Evolutionary conservation across 2,113 vertebrate genomes (phyloP).

Genomic region (Nannospalax galili): DNA sequence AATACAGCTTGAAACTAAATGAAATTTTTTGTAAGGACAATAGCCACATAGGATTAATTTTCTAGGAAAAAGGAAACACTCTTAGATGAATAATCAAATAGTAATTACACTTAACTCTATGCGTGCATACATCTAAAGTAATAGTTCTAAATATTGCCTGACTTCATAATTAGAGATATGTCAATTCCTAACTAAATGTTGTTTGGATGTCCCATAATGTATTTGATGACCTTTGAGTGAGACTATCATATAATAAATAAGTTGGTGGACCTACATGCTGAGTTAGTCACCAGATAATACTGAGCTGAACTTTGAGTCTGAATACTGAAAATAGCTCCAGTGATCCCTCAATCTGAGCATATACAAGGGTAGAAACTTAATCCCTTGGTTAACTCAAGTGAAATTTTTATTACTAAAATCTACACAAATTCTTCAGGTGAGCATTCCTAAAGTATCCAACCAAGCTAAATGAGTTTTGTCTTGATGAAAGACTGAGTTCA

Average conservation of each 20-base stretch:
- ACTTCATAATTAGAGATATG: not conserved
- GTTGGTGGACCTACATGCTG: not conserved
- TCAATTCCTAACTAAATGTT: constrained; percentile 17
- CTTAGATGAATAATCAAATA: not conserved
- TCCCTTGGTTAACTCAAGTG: not conserved
- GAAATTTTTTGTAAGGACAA: not conserved
- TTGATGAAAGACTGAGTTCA: no score
- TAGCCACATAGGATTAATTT: not conserved
- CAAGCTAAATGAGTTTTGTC: no score
- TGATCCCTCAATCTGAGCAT: not conserved
- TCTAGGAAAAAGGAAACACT: not conserved
- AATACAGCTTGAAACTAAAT: not conserved
- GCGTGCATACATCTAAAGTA: not conserved
- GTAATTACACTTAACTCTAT: not conserved
- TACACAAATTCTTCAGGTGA: no score
- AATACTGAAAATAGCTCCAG: not conserved
- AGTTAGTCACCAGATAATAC: not conserved
- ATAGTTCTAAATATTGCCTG: not conserved
- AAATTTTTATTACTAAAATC: constrained; percentile 32
- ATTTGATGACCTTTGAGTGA: not conserved
- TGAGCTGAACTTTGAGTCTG: not conserved
- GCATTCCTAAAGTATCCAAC: no score
- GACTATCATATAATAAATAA: not conserved
- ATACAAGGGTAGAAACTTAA: not conserved
- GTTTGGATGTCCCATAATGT: not conserved